A percentile compares a stretch with the other conserved stretches of the same genome.
Conservation (phyloP, 2,113 vertebrate genomes). For the Corythoichthys haematopterus region DNA sequence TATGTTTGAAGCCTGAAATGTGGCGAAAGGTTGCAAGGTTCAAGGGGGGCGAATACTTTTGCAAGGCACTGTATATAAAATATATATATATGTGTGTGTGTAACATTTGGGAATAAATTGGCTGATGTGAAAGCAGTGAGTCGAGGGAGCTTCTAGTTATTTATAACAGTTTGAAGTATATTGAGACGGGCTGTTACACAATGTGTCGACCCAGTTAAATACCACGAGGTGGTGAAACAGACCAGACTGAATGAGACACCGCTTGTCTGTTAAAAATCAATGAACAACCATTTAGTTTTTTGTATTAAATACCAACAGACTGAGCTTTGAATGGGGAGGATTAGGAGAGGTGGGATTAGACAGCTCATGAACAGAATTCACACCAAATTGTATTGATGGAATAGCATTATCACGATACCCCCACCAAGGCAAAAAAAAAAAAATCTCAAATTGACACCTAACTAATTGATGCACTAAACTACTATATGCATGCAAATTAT, state of each 20-base stretch:
- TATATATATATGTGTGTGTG: no score
- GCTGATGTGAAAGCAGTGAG: conserved; percentile 20
- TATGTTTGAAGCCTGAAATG: no score
- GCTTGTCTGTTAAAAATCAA: conserved; percentile 6
- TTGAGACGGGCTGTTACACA: conserved; percentile 57
- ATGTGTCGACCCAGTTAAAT: conserved; percentile 61
- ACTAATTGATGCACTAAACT: neutral
- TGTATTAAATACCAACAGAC: neutral
- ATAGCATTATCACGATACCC: neutral
- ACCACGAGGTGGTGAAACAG: conserved; percentile 24
- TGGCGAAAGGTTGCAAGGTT: no score
- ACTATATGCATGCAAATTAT: neutral
- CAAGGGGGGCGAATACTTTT: no score
- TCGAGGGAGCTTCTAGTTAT: conserved; percentile 57
- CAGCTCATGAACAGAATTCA: neutral
- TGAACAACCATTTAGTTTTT: neutral
- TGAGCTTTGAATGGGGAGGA: neutral
- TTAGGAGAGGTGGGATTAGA: neutral
- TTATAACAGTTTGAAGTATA: conserved; percentile 54
- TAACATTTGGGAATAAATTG: conserved; percentile 45
- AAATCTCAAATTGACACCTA: neutral
- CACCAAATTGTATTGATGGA: neutral
- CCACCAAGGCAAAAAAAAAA: neutral
- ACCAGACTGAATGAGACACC: conserved; percentile 5
- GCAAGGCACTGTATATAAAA: no score